Evolutionary conservation across 2,113 vertebrate species (phyloP).

Genomic region (Genyomyrus donnyi): DNA sequence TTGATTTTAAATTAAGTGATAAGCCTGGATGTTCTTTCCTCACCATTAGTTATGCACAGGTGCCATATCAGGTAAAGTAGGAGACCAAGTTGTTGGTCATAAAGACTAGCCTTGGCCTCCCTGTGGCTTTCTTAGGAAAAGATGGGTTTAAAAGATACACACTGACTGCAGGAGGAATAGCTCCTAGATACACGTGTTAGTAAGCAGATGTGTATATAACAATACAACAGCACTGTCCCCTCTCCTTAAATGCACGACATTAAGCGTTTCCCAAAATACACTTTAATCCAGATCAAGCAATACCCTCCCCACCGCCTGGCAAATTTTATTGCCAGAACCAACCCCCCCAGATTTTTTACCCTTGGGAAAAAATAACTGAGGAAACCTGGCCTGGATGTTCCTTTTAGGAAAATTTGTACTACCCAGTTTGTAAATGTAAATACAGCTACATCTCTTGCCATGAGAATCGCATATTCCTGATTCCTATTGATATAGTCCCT

Average conservation of each 20-base stretch:
- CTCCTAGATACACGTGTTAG: background rate
- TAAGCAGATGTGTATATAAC: background rate
- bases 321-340: background rate
- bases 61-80: no score
- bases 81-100: no score
- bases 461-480: background rate
- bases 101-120: no score
- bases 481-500: background rate
- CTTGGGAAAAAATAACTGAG: background rate
- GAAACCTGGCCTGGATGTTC: background rate
- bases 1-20: no score
- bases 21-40: no score
- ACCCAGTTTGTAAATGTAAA: background rate
- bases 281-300: background rate
- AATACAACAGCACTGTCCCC: background rate
- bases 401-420: background rate
- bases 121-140: no score
- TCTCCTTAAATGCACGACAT: background rate
- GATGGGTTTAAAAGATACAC: background rate
- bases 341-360: background rate
- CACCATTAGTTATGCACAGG: no score
- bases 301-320: background rate
- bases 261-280: background rate
- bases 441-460: background rate
- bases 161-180: background rate